These are phyloP conservation scores for Neomonachus schauinslandi DNA, from an alignment of 2,113 vertebrate species.

Conservation along the genomic window DNA sequence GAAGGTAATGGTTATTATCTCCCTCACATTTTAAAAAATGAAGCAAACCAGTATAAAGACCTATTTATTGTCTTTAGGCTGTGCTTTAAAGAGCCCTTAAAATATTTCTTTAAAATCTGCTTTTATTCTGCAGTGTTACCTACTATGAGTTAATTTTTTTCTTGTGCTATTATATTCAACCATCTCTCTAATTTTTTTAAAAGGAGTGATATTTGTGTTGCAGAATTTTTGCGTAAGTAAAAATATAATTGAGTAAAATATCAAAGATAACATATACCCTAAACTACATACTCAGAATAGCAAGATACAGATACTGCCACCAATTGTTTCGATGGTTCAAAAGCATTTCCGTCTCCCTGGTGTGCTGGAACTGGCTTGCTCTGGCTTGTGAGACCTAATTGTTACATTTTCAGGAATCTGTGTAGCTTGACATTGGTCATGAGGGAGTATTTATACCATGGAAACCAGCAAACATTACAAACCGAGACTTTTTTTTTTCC, in stretches of 20 bases:
- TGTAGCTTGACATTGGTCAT: neutral
- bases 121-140: conserved; percentile 43
- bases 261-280: neutral
- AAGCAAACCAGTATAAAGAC: neutral
- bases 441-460: neutral
- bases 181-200: neutral
- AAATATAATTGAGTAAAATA: neutral
- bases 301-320: neutral
- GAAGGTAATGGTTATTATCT: neutral
- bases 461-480: neutral
- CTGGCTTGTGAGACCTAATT: neutral
- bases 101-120: neutral
- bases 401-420: neutral
- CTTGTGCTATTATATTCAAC: neutral
- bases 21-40: conserved; percentile 33
- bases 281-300: neutral
- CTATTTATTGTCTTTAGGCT: neutral
- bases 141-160: conserved; percentile 48
- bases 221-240: neutral
- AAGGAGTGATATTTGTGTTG: neutral
- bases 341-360: neutral
- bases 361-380: neutral
- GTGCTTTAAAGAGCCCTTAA: neutral
- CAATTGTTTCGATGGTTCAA: neutral
- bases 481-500: neutral